phyloP scores from a whole-genome alignment of 1,140 invertebrate species.

The Eurosta solidaginis region DNA sequence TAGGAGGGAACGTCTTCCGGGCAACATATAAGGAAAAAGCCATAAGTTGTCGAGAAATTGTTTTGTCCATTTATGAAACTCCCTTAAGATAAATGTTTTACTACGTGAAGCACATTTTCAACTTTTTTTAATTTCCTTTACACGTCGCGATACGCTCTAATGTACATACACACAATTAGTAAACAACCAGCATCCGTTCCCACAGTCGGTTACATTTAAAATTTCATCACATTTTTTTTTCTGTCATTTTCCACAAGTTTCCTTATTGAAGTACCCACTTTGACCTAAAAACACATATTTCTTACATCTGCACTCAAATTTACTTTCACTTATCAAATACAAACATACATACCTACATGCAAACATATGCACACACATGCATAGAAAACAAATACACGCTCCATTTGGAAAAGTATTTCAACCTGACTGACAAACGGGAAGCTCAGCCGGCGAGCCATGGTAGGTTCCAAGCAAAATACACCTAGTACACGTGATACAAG shows the following conservation, averaged over 20 bases:
- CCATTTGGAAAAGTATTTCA: neutral
- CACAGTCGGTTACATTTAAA: conserved; percentile 15
- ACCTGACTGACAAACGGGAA: neutral
- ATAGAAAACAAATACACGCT: neutral
- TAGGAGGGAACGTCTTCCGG: no score
- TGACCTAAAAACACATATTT: conserved; percentile 58
- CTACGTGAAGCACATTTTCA: no score
- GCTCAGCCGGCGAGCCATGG: neutral
- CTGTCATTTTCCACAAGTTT: conserved; percentile 27
- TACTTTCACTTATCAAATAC: conserved; percentile 48
- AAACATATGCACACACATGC: neutral
- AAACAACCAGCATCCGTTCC: neutral
- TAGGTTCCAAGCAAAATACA: neutral
- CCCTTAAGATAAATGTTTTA: no score
- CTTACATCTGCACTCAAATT: conserved; percentile 28
- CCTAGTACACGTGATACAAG: no score
- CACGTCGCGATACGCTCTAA: no score
- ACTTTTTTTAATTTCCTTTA: no score
- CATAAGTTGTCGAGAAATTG: no score
- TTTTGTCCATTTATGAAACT: no score
- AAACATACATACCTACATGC: neutral
- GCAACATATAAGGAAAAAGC: no score
- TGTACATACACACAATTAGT: neutral
- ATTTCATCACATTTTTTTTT: neutral
- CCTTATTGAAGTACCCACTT: conserved; percentile 30